Percentiles rank a stretch among this genome's conserved stretches.
phyloP scores from a whole-genome alignment of 1,140 invertebrate species.

The Cyclina sinensis region DNA sequence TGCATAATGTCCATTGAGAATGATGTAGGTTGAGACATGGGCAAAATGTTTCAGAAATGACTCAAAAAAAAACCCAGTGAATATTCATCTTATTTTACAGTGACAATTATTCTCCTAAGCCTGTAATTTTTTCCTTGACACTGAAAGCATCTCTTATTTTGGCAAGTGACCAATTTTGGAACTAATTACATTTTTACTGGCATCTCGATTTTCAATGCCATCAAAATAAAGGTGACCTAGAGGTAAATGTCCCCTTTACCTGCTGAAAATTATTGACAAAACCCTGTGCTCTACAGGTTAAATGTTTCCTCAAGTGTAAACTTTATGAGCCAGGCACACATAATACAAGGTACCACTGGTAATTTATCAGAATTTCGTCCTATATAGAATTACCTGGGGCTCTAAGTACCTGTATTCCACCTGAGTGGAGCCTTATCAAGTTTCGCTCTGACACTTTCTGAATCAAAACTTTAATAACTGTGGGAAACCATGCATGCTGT shows the following conservation, averaged over 20 bases:
- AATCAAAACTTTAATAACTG: conserved; percentile 10
- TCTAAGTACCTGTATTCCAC: conserved; percentile 31
- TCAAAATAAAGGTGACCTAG: conserved; percentile 10
- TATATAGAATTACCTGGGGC: conserved; percentile 39
- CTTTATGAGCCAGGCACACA: conserved; percentile 44
- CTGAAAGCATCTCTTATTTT: background rate
- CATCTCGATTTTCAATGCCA: conserved; percentile 11
- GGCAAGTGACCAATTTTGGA: background rate
- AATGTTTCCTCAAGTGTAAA: conserved; percentile 61
- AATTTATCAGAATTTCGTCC: conserved; percentile 57
- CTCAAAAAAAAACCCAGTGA: too few relatives aligned
- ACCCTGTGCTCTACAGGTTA: conserved; percentile 3
- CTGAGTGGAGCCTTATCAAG: conserved; percentile 9
- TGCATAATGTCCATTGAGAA: too few relatives aligned
- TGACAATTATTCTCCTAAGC: too few relatives aligned
- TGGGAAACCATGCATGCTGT: conserved; percentile 17
- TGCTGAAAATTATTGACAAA: conserved; percentile 45
- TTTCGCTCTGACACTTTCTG: conserved; percentile 27
- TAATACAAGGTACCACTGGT: conserved; percentile 25
- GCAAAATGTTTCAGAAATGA: too few relatives aligned
- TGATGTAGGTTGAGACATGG: too few relatives aligned
- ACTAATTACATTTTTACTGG: background rate
- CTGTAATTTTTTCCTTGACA: background rate
- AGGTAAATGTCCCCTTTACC: conserved; percentile 23
- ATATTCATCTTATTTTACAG: too few relatives aligned